A percentile compares a stretch with the other conserved stretches of the same genome.
Conservation (phyloP, 2,113 vertebrate species). For the Pomatorhinus ruficollis region DNA sequence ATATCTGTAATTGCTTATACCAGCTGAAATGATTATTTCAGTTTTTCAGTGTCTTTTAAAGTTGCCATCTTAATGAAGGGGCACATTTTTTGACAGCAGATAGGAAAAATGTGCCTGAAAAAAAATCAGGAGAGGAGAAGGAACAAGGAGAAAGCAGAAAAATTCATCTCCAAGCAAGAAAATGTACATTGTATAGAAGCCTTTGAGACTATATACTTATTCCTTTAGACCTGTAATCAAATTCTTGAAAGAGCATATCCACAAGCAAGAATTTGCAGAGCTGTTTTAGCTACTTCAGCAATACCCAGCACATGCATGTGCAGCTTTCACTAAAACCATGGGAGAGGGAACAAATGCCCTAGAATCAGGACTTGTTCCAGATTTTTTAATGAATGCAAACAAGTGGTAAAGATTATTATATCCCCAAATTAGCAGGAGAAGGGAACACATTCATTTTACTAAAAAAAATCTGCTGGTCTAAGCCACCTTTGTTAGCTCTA, state of each 20-base stretch:
- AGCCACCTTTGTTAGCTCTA: neutral
- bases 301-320: neutral
- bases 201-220: neutral
- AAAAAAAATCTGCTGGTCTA: neutral
- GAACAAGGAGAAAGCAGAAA: neutral
- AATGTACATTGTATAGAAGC: neutral
- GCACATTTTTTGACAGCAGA: neutral
- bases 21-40: constrained; percentile 16
- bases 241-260: neutral
- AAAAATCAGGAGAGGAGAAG: neutral
- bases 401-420: neutral
- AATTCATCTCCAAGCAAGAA: neutral
- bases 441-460: neutral
- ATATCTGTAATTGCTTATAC: constrained; percentile 30
- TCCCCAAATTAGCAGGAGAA: neutral
- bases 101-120: neutral
- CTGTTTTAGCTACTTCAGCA: neutral
- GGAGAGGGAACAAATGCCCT: neutral
- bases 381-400: neutral
- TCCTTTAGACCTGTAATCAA: neutral
- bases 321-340: neutral
- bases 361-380: neutral
- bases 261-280: neutral
- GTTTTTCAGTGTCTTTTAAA: constrained; percentile 26
- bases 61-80: neutral